Evolutionary conservation across 2,113 vertebrate species (phyloP).

Genomic region (Apodemus speciosus): DNA sequence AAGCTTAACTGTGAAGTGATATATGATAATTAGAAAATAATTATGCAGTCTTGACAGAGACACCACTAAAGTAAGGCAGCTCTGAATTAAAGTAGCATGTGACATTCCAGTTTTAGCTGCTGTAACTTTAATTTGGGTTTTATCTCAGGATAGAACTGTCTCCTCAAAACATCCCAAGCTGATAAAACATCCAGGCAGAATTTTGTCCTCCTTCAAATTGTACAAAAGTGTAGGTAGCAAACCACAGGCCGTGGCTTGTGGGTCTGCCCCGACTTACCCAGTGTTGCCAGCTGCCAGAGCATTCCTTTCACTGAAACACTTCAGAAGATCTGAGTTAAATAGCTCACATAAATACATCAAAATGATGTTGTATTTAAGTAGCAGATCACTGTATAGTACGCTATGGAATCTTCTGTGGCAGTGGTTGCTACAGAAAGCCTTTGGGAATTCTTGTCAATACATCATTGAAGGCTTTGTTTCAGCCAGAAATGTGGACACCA

Average conservation of each 20-base stretch:
- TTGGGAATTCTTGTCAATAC: not conserved
- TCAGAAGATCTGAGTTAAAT: slow-evolving; percentile 21
- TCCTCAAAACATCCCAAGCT: slow-evolving; percentile 45
- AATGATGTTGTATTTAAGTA: not conserved
- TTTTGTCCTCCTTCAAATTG: slow-evolving; percentile 31
- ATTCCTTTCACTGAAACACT: not conserved
- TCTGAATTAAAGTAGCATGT: slow-evolving; percentile 54
- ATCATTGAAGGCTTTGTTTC: not conserved
- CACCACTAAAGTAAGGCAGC: slow-evolving; percentile 9
- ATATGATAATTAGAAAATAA: slow-evolving; percentile 72
- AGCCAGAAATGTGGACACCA: not conserved
- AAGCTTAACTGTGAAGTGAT: slow-evolving; percentile 71
- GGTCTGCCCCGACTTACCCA: not conserved
- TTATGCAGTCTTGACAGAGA: slow-evolving; percentile 63
- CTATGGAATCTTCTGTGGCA: not conserved
- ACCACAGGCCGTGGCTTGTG: not conserved
- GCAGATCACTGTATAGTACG: not conserved
- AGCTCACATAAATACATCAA: not conserved
- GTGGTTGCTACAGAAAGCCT: not conserved
- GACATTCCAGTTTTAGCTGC: slow-evolving; percentile 55
- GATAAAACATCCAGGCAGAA: slow-evolving; percentile 30
- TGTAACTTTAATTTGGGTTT: slow-evolving; percentile 64
- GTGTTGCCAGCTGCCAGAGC: not conserved
- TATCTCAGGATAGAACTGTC: slow-evolving; percentile 28
- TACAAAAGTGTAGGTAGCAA: not conserved